Conservation (phyloP, 2,888 invertebrate species). For the Osmoderma eremita region DNA sequence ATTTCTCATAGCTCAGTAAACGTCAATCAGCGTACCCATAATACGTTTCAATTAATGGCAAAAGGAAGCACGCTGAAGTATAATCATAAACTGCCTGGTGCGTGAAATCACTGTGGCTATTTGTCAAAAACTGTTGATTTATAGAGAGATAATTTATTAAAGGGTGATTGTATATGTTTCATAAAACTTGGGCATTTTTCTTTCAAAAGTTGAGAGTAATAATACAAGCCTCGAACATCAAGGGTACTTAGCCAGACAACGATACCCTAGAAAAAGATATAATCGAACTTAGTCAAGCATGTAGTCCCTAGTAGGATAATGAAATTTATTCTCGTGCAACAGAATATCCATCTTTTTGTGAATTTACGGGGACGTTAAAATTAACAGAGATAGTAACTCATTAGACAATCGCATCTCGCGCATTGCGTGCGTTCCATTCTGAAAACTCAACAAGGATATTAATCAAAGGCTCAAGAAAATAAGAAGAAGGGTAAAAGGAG, state of each 20-base stretch:
- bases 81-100: not conserved
- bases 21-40: slow-evolving; percentile 29
- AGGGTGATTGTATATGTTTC: too few species aligned
- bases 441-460: slow-evolving; percentile 31
- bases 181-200: too few species aligned
- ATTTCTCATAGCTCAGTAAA: slow-evolving; percentile 31
- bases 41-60: slow-evolving; percentile 31
- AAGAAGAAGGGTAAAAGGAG: slow-evolving; percentile 10
- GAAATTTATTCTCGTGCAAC: slow-evolving; percentile 5
- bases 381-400: slow-evolving; percentile 29
- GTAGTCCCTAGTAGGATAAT: not conserved
- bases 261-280: not conserved
- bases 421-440: slow-evolving; percentile 24
- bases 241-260: not conserved
- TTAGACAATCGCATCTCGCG: slow-evolving; percentile 23
- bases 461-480: slow-evolving; percentile 24
- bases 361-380: slow-evolving; percentile 4
- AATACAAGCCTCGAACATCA: not conserved
- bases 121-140: too few species aligned
- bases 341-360: not conserved
- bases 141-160: too few species aligned
- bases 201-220: not conserved
- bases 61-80: not conserved
- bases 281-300: not conserved
- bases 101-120: too few species aligned